phyloP scores from a whole-genome alignment of 2,113 vertebrate genomes.

The Chloroceryle aenea region DNA sequence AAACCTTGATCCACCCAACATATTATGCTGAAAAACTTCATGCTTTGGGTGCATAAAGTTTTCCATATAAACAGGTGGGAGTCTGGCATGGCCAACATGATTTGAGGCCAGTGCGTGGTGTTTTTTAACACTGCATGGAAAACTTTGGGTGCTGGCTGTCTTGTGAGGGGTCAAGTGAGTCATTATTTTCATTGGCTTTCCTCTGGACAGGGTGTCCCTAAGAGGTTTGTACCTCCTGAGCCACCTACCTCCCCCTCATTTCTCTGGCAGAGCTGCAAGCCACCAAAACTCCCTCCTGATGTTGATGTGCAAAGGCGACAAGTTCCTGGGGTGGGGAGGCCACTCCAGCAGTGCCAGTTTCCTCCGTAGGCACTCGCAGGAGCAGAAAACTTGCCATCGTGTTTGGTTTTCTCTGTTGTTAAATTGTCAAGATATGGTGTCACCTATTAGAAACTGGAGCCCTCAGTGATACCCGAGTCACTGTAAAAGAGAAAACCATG shows the following conservation, averaged over 20 bases:
- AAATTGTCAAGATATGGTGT: not conserved
- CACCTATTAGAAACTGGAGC: not conserved
- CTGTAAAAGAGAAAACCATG: not conserved
- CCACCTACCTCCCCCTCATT: not conserved
- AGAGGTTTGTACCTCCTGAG: not conserved
- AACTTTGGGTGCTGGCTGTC: slow-evolving; percentile 55
- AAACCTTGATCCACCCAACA: slow-evolving; percentile 64
- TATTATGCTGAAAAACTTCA: slow-evolving; percentile 45
- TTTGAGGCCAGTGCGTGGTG: slow-evolving; percentile 33
- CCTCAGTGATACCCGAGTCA: not conserved
- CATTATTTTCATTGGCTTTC: slow-evolving; percentile 59
- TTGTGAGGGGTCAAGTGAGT: slow-evolving; percentile 61
- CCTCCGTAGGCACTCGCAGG: not conserved
- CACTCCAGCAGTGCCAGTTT: not conserved
- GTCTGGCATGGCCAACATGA: not conserved
- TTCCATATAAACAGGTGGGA: slow-evolving; percentile 71
- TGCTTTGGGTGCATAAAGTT: slow-evolving; percentile 59
- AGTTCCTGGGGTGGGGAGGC: not conserved
- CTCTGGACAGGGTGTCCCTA: not conserved
- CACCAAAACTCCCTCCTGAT: not conserved
- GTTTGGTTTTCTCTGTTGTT: not conserved
- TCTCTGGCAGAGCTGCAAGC: not conserved
- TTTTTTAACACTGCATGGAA: slow-evolving; percentile 53
- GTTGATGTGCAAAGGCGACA: not conserved
- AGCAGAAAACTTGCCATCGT: not conserved